Base-by-base conservation (phyloP, 2,888 invertebrate species). In the Apotomis capreana region DNA sequence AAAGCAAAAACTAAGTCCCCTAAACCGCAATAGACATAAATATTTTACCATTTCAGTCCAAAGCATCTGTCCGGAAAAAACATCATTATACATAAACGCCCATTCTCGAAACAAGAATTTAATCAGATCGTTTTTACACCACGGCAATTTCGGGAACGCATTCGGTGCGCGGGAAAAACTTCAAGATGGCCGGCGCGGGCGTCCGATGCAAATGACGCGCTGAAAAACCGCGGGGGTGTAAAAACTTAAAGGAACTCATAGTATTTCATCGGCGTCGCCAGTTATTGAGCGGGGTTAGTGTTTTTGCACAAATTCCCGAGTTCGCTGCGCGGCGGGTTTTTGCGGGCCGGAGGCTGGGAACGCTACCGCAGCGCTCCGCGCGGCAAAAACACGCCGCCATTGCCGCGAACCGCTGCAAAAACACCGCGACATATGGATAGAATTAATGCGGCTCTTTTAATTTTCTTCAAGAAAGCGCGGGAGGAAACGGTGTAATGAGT, bases 401-500 rank as follows among this genome's bases (percentile, higher is more conserved):
- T 87, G 88, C 80, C 78, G 80, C 85, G 84, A 86, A 87, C 85
- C 83, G 84, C 76, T 76, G 79, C 84, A 89, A 92, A 90, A 90
- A 90, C 86, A 70, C 78, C 80, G 85, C 88, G 85, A 90, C 89
- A 86, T 89, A 90, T 89, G 88, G 89, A 87, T 88, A 87, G 88
- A 90, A 91, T 92, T 91, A 92, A 91, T 91, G 89, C 89, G 87
- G 86, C 87, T 89, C 89, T 92, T 71, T 92, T 92, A 92, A 92
- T 92, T 92, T 92, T 90, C 89, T 89, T 89, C 86, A 91, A 92
- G 92, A 92, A 91, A 91, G 91, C 88, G 89, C 91, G 87, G 88
- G 90, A 92, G 92, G 92, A 92, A 92, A 90, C 89, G 87, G 87
- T 87, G 89, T 89, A 92, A 92, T 92, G 90, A 92, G 91, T 89